phyloP scores from a whole-genome alignment of 2,113 vertebrate genomes.

The Leptocoma aspasia region DNA sequence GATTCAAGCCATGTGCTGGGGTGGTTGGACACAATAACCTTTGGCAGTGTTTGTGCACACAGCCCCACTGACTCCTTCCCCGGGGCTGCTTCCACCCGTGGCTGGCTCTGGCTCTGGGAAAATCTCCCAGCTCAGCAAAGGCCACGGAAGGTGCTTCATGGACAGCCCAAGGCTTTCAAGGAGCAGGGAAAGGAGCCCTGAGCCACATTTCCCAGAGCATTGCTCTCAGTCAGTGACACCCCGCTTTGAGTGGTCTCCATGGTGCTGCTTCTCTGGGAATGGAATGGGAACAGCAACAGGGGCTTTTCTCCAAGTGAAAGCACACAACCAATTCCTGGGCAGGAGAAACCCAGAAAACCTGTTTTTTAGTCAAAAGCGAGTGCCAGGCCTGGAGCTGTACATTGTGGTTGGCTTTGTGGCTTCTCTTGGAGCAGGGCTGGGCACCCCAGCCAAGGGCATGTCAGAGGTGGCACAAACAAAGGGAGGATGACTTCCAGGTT shows the following conservation, averaged over 20 bases:
- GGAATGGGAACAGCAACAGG: not conserved
- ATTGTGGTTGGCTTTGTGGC: rapidly evolving
- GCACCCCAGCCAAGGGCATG: rapidly evolving
- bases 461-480: not conserved
- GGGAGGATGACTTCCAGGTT: not conserved
- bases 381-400: not conserved
- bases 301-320: not conserved
- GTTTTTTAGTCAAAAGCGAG: not conserved
- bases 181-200: not conserved
- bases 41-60: not conserved
- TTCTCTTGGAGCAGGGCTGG: not conserved
- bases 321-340: not conserved
- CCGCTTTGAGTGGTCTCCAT: rapidly evolving
- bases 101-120: not conserved
- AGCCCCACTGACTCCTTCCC: not conserved
- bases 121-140: not conserved
- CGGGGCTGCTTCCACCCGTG: rapidly evolving
- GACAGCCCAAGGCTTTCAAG: not conserved
- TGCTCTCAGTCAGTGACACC: rapidly evolving
- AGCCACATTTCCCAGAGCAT: not conserved
- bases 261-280: not conserved
- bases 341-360: not conserved
- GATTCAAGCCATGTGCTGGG: not conserved
- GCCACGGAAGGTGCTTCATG: rapidly evolving
- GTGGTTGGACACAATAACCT: too few relatives aligned